Evolutionary conservation across 2,113 vertebrate species (phyloP), one percentile per base, ranked within the genome.

Genomic region (Nymphicus hollandicus): DNA sequence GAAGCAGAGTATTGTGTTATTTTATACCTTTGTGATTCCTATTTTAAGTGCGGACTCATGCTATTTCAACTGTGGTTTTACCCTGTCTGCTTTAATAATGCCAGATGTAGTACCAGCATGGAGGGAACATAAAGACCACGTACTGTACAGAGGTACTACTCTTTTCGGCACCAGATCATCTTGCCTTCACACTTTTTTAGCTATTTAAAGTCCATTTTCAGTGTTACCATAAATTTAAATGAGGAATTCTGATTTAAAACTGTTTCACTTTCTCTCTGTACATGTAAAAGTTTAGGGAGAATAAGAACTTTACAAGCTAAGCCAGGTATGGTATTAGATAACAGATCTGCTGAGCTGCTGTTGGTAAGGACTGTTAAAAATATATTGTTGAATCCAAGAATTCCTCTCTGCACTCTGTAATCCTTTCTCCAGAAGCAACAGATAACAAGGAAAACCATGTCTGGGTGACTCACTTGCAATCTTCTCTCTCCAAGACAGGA

Each of bases 301-400:
- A 91, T 29, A 77, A 60, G 9, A 4, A 70, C 9, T 81, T 93
- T 9, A 65, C 13, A 79, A 31, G 22, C 49, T 72, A 91, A 79
- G 33, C 22, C n/a, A 71, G 66, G 66, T 82, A 41, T 37, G 35
- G 61, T 29, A 10, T 58, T 69, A 92, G 78, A 65, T 46, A 85
- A 78, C 7, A 86, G 56, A 78, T 27, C 41, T 94, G 56, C 8
- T 6, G 3, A 85, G 33, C 6, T 81, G 47, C 33, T 64, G 2
- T 41, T 87, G 47, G 27, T 68, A 87, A 88, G 81, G 52, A 74
- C 31, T 9, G 46, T 60, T 95, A 87, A 81, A 93, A 86, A 78
- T 41, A 69, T 11, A 33, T 41, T 85, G 53, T 31, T 65, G 46
- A 66, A 70, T 85, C 58, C 60, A 76, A 17, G 17, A 61, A 25